Evolutionary conservation across 2,797 vertebrate genomes (phyloP).

Genomic region (Sebastes itinus): DNA sequence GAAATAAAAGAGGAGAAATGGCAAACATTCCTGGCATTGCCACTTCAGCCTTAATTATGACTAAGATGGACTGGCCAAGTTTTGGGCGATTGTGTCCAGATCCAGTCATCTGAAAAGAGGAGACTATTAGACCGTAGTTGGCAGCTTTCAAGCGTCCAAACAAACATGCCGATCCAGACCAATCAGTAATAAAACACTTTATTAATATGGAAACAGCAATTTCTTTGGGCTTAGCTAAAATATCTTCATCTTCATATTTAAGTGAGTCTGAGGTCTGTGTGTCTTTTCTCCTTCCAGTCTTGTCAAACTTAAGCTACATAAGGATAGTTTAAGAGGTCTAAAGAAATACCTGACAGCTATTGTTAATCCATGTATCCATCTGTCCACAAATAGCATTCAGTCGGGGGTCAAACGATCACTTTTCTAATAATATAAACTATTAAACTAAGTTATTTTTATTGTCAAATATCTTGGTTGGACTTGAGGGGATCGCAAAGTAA

Average conservation of each 20-base stretch:
- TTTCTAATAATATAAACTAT: conserved; percentile 13
- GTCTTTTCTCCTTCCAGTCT: neutral
- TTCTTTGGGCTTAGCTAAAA: conserved; percentile 16
- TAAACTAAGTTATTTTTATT: conserved; percentile 18
- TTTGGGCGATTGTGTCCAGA: conserved; percentile 62
- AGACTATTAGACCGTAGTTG: conserved; percentile 58
- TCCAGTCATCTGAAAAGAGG: conserved; percentile 77
- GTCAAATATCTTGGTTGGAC: conserved; percentile 16
- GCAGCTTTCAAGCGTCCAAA: conserved; percentile 49
- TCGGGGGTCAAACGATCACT: neutral
- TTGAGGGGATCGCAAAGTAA: neutral
- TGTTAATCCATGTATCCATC: conserved; percentile 7
- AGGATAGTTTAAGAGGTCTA: neutral
- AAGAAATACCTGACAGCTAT: neutral
- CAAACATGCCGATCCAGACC: conserved; percentile 53
- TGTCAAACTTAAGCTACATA: neutral
- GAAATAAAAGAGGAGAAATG: conserved; percentile 79
- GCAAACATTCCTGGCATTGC: conserved; percentile 81
- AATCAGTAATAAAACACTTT: conserved; percentile 45
- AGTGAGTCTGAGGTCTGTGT: neutral
- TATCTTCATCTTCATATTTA: neutral
- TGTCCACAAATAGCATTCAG: neutral
- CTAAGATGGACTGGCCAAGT: conserved; percentile 61
- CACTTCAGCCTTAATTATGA: conserved; percentile 79
- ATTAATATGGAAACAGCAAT: conserved; percentile 12